Percentiles rank a stretch among this genome's conserved stretches.
phyloP scores from a whole-genome alignment of 2,113 vertebrate genomes.

The Meles meles region DNA sequence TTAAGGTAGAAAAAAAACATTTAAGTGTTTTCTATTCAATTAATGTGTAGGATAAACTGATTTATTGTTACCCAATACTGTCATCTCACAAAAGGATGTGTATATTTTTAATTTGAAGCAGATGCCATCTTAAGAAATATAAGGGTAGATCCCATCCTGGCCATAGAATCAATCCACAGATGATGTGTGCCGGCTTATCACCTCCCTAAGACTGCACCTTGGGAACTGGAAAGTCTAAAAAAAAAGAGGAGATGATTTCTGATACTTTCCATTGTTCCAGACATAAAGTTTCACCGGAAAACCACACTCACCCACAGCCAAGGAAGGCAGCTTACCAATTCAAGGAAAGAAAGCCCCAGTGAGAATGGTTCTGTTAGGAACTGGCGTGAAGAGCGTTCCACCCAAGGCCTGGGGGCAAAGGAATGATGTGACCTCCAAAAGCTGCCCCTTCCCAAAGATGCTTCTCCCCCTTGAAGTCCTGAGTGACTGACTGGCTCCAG shows the following conservation, averaged over 20 bases:
- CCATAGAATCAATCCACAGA: slow-evolving; percentile 65
- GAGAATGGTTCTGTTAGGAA: slow-evolving; percentile 61
- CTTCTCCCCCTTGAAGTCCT: slow-evolving; percentile 57
- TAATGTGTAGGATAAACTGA: slow-evolving; percentile 69
- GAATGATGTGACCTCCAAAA: slow-evolving; percentile 68
- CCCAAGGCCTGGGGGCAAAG: slow-evolving; percentile 71
- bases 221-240: slow-evolving; percentile 67
- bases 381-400: slow-evolving; percentile 57
- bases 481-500: slow-evolving; percentile 47
- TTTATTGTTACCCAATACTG: slow-evolving; percentile 64
- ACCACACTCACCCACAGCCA: slow-evolving; percentile 69
- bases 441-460: slow-evolving; percentile 49
- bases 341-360: slow-evolving; percentile 69
- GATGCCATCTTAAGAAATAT: slow-evolving; percentile 60
- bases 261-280: slow-evolving; percentile 61
- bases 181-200: slow-evolving; percentile 55
- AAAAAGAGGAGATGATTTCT: slow-evolving; percentile 61
- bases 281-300: slow-evolving; percentile 67
- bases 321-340: slow-evolving; percentile 69
- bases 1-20: slow-evolving; percentile 72
- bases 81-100: slow-evolving; percentile 56
- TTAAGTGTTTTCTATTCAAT: slow-evolving; percentile 71
- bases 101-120: slow-evolving; percentile 66
- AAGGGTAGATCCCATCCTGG: slow-evolving; percentile 61
- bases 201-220: slow-evolving; percentile 68